Base-by-base conservation (phyloP, 2,888 invertebrate genomes). In the Sarcophaga caerulescens region DNA sequence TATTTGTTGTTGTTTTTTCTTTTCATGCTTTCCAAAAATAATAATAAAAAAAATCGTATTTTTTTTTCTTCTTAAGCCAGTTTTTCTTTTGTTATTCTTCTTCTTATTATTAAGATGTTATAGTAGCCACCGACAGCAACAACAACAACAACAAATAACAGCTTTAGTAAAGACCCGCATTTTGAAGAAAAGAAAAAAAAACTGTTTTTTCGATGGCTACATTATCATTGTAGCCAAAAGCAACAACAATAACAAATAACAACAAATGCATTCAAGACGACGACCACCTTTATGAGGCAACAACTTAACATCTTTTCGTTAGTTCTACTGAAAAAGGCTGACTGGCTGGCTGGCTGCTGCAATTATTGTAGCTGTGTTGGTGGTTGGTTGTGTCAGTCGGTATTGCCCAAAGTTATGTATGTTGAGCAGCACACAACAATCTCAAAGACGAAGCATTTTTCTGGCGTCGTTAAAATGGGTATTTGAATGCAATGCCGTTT, bases 271-370 rank as follows among this genome's bases (percentile, higher is more conserved):
- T 81, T 69, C 17, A 52, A 52, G 60, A 84, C 52, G 44, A 76
- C 85, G 84, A 84, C 82, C 81, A 68, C 74, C 84, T 84, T 88
- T 85, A 89, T 89, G 69, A 79, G 70, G 65, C 75, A 69, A 70
- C 74, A 84, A 79, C 69, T 68, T 70, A 75, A 80, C 65, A 75
- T 84, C 65, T 75, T 80, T 75, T 73, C 25, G 63, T 76, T 70
- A 59, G 70, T 81, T 78, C 57, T 78, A 35, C 52, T 52, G 23
- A 52, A 77, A 66, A 21, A 70, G 17, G 57, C 59, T 70, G 65
- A 35, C 35, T 23, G 35, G 3, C 35, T 66, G 35, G n/a, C 65
- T 65, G n/a, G 35, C 65, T 65, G 35, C 14, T 35, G 65, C 14
- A 52, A 17, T 52, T 52, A 17, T 35, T 35, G 35, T 35, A 35